Percentiles rank a stretch among this genome's conserved stretches.
phyloP scores from a whole-genome alignment of 2,797 vertebrate species.

The Enteromius afrohamiltoni region DNA sequence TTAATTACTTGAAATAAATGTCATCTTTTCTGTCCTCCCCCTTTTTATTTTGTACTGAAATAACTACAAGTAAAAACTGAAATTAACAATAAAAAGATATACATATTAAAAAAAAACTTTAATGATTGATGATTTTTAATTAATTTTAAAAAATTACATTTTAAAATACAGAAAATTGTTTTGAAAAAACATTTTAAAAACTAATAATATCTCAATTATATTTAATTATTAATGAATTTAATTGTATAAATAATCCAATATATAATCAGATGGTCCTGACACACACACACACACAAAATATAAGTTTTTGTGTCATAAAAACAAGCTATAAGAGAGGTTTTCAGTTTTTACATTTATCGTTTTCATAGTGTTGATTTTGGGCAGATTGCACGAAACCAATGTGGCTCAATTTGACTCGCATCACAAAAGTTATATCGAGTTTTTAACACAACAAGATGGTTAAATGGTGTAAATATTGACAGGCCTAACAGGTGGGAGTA shows the following conservation, averaged over 20 bases:
- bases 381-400: neutral
- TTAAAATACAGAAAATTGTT: neutral
- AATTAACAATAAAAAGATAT: neutral
- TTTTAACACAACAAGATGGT: neutral
- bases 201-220: neutral
- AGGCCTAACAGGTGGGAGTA: neutral
- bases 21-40: neutral
- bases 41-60: neutral
- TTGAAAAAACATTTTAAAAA: too few relatives aligned
- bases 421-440: neutral
- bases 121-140: too few relatives aligned
- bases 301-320: neutral
- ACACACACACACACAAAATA: neutral
- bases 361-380: neutral
- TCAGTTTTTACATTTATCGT: neutral
- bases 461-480: neutral
- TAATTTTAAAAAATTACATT: too few relatives aligned
- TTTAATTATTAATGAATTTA: too few relatives aligned
- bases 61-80: neutral
- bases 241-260: neutral
- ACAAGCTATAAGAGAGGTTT: neutral
- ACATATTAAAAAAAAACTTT: neutral
- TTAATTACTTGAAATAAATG: neutral
- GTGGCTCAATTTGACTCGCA: neutral
- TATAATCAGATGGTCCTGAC: neutral